Conservation (phyloP, 2,888 invertebrate genomes). For the Drosophila rellima region DNA sequence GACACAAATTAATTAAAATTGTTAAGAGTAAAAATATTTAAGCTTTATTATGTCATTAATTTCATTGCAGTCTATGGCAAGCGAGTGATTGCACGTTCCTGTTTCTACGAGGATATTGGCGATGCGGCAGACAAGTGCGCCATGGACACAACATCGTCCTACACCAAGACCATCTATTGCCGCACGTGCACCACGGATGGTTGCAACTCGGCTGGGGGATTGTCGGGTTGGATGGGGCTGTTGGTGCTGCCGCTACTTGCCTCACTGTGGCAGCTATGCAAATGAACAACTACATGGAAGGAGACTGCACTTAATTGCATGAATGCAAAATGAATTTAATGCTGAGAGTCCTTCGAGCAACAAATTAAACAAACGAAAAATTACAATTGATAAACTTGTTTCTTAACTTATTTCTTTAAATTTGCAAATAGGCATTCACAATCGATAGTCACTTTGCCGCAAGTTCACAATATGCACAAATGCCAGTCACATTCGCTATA, state of each 20-base stretch:
- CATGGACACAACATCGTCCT: slow-evolving; percentile 84
- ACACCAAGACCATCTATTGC: slow-evolving; percentile 85
- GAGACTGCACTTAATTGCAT: slow-evolving; percentile 62
- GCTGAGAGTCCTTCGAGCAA: slow-evolving; percentile 39
- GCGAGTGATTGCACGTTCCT: slow-evolving; percentile 85
- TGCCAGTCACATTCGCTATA: slow-evolving; percentile 34
- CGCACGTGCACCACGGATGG: slow-evolving; percentile 85
- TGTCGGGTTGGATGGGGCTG: slow-evolving; percentile 69
- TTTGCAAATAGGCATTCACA: slow-evolving; percentile 15
- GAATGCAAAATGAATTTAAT: slow-evolving; percentile 44
- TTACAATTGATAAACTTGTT: slow-evolving; percentile 2
- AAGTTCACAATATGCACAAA: slow-evolving; percentile 37
- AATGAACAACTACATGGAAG: slow-evolving; percentile 55
- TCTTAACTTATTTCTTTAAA: slow-evolving; percentile 30
- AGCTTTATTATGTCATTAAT: slow-evolving; percentile 28
- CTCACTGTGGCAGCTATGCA: slow-evolving; percentile 67
- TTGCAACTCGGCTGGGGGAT: slow-evolving; percentile 82
- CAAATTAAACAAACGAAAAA: slow-evolving; percentile 7
- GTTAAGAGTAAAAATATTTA: slow-evolving; percentile 30
- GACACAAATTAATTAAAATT: slow-evolving; percentile 55
- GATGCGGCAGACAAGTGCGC: slow-evolving; percentile 84
- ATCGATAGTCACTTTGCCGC: slow-evolving; percentile 48
- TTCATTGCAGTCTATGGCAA: slow-evolving; percentile 85
- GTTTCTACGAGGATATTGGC: slow-evolving; percentile 85
- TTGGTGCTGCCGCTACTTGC: slow-evolving; percentile 66